Conservation (phyloP, 2,797 vertebrate genomes). For the Limosa lapponica region DNA sequence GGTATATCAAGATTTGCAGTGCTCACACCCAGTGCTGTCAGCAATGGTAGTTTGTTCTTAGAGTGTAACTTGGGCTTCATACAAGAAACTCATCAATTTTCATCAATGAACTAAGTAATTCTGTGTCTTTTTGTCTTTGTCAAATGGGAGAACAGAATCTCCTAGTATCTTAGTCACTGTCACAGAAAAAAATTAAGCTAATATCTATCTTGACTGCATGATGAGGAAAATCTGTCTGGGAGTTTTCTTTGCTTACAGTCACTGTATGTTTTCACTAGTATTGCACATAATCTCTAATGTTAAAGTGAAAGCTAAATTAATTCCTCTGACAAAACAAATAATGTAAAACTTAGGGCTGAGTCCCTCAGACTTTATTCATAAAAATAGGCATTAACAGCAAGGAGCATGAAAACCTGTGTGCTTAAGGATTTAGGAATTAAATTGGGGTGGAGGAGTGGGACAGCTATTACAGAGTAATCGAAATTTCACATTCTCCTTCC, state of each 20-base stretch:
- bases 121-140: not conserved
- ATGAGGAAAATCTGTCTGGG: not conserved
- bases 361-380: not conserved
- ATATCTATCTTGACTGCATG: not conserved
- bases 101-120: not conserved
- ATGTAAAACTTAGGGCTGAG: not conserved
- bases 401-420: not conserved
- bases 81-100: not conserved
- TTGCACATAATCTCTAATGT: not conserved
- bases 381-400: not conserved
- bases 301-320: not conserved
- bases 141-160: not conserved
- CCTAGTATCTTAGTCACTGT: not conserved
- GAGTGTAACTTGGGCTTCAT: not conserved
- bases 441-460: not conserved
- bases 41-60: not conserved
- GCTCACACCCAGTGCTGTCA: not conserved
- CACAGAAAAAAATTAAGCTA: not conserved
- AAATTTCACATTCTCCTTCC: not conserved
- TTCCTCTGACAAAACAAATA: not conserved
- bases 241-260: not conserved
- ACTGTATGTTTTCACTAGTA: not conserved
- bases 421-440: not conserved
- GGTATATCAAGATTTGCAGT: accelerated
- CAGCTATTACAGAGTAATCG: not conserved